phyloP scores from a whole-genome alignment of 2,888 invertebrate species.

The Malthinus flaveolus region DNA sequence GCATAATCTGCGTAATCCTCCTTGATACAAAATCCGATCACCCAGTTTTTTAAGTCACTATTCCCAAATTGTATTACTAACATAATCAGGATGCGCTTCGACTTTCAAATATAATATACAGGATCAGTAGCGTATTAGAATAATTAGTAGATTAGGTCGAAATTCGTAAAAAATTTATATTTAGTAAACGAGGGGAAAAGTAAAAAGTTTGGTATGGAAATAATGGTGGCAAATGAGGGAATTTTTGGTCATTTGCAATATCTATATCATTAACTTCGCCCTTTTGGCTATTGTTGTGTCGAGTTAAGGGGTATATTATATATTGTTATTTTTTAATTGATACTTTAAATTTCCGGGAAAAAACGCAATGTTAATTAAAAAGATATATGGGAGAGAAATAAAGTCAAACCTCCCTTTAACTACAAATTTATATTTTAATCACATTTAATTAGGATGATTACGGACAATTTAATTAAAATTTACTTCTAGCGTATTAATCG shows the following conservation, averaged over 20 bases:
- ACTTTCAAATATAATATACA: constrained; percentile 15
- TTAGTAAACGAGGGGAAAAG: constrained; percentile 6
- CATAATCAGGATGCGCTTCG: constrained; percentile 10
- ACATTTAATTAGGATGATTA: constrained; percentile 46
- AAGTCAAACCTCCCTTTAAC: constrained; percentile 43
- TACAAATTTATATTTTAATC: constrained; percentile 45
- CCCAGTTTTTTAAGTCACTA: constrained; percentile 27
- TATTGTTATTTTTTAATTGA: constrained; percentile 40
- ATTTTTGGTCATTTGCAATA: constrained; percentile 46
- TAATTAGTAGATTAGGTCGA: constrained; percentile 17
- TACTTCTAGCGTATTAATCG: constrained; percentile 43
- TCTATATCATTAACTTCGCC: constrained; percentile 46
- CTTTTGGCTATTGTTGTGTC: constrained; percentile 29
- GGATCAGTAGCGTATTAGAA: constrained; percentile 22
- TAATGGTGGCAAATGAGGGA: constrained; percentile 49
- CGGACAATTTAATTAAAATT: constrained; percentile 46
- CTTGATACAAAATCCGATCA: constrained; percentile 34
- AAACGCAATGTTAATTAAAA: constrained; percentile 37
- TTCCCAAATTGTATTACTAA: constrained; percentile 26
- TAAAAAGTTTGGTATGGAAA: constrained; percentile 25
- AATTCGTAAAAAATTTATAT: constrained; percentile 10
- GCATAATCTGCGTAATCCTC: constrained; percentile 33
- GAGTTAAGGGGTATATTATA: constrained; percentile 37
- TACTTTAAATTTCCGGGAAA: constrained; percentile 39
- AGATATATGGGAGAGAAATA: constrained; percentile 40